phyloP scores from a whole-genome alignment of 2,797 vertebrate species.

The Crenuchus spilurus region DNA sequence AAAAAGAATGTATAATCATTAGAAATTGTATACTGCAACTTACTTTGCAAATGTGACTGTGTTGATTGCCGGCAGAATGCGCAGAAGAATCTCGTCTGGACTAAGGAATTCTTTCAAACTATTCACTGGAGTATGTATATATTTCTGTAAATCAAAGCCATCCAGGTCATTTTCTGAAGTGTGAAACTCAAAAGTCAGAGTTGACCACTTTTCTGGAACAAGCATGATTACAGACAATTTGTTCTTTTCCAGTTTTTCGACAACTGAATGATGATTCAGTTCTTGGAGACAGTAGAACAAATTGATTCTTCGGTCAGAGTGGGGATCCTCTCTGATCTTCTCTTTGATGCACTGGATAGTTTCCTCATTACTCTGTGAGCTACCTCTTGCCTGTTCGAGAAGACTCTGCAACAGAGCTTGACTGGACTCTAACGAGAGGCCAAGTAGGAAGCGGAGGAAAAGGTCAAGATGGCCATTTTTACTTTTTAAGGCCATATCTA shows the following conservation, averaged over 20 bases:
- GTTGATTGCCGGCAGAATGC: constrained; percentile 23
- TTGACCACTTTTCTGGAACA: constrained; percentile 17
- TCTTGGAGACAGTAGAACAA: constrained; percentile 23
- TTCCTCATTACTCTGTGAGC: background rate
- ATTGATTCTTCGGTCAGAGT: constrained; percentile 22
- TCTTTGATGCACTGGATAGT: background rate
- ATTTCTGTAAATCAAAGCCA: constrained; percentile 13
- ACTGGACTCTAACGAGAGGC: constrained; percentile 8
- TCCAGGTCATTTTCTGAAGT: constrained; percentile 14
- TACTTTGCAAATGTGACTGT: constrained; percentile 8
- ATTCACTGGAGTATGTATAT: constrained; percentile 9
- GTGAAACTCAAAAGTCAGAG: constrained; percentile 29
- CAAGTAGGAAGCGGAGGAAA: constrained; percentile 20
- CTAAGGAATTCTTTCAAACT: background rate
- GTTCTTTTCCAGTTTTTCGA: constrained; percentile 16
- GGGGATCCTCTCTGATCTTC: constrained; percentile 20
- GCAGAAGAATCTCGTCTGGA: constrained; percentile 15
- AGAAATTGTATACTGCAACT: background rate
- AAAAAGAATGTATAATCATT: too few relatives aligned
- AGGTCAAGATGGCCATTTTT: constrained; percentile 18
- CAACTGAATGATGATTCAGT: constrained; percentile 27
- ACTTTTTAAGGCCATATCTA: constrained; percentile 21
- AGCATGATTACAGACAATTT: background rate
- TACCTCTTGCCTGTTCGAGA: background rate
- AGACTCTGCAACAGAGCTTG: constrained; percentile 14